Conservation (phyloP, 2,888 invertebrate species). For the Ichneumoninae sp. region DNA sequence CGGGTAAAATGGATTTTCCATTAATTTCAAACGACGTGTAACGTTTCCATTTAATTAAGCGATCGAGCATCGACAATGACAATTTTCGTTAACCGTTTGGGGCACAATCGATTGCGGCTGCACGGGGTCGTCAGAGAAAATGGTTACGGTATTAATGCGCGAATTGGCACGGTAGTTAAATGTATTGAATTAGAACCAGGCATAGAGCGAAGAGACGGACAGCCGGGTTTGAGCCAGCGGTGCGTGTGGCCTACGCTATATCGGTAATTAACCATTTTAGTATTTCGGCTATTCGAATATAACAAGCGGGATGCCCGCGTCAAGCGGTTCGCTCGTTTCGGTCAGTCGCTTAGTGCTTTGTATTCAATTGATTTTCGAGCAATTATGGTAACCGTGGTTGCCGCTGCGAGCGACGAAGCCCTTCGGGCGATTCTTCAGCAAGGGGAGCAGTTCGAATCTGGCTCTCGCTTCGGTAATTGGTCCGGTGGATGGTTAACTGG, state of each 20-base stretch:
- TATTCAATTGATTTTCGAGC: constrained; percentile 57
- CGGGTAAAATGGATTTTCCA: not conserved
- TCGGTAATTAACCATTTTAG: constrained; percentile 41
- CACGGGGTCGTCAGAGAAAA: not conserved
- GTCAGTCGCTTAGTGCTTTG: constrained; percentile 38
- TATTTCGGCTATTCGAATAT: constrained; percentile 31
- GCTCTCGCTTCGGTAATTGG: constrained; percentile 4
- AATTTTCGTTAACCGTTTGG: not conserved
- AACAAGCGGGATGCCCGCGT: constrained; percentile 17
- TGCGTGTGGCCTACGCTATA: constrained; percentile 14
- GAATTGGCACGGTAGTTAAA: not conserved
- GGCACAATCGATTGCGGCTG: not conserved
- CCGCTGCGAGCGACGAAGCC: not conserved
- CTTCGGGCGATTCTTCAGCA: constrained; percentile 15
- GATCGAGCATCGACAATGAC: not conserved
- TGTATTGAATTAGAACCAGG: constrained; percentile 4
- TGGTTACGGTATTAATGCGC: not conserved
- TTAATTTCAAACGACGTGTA: not conserved
- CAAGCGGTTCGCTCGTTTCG: constrained; percentile 17
- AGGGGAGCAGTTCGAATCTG: not conserved
- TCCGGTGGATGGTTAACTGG: not conserved
- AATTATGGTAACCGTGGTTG: constrained; percentile 45
- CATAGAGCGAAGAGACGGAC: not conserved
- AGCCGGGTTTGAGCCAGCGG: not conserved
- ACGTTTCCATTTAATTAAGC: not conserved